Evolutionary conservation across 1,140 invertebrate genomes (phyloP).

Genomic region (Zophobas morio): DNA sequence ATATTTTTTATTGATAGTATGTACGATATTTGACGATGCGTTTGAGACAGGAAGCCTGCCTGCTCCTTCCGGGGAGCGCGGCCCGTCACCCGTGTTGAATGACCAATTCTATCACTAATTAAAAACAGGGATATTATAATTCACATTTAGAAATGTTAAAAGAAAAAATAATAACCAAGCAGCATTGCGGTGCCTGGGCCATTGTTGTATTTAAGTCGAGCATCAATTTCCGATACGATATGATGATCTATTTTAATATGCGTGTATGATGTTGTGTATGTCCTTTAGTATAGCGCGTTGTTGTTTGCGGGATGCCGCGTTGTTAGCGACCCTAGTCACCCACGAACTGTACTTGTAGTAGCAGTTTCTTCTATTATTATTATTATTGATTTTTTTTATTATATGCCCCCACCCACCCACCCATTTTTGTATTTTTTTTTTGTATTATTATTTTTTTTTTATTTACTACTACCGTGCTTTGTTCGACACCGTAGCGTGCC

Average conservation of each 20-base stretch:
- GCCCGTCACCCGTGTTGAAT: constrained; percentile 62
- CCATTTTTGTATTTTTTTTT: constrained; percentile 11
- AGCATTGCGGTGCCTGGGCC: constrained; percentile 63
- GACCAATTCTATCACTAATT: constrained; percentile 66
- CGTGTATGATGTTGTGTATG: constrained; percentile 68
- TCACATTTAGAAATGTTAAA: constrained; percentile 62
- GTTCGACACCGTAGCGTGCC: constrained; percentile 60
- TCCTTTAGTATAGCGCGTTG: constrained; percentile 65
- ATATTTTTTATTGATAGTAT: constrained; percentile 66
- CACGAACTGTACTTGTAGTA: constrained; percentile 60
- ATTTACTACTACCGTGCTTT: constrained; percentile 51
- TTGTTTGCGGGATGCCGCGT: constrained; percentile 67
- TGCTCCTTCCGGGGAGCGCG: constrained; percentile 51
- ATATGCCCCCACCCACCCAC: background rate
- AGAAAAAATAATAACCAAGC: constrained; percentile 54
- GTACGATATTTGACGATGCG: constrained; percentile 57
- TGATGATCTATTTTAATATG: constrained; percentile 67
- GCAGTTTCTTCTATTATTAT: constrained; percentile 44
- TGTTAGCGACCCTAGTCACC: constrained; percentile 68
- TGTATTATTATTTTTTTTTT: constrained; percentile 52
- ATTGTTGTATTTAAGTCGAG: constrained; percentile 65
- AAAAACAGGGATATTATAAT: constrained; percentile 65
- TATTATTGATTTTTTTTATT: constrained; percentile 52
- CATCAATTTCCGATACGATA: constrained; percentile 62
- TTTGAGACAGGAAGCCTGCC: constrained; percentile 53